Percentiles rank a stretch among this genome's conserved stretches.
Evolutionary conservation across 2,113 vertebrate species (phyloP).

Genomic region (Brachyistius frenatus): DNA sequence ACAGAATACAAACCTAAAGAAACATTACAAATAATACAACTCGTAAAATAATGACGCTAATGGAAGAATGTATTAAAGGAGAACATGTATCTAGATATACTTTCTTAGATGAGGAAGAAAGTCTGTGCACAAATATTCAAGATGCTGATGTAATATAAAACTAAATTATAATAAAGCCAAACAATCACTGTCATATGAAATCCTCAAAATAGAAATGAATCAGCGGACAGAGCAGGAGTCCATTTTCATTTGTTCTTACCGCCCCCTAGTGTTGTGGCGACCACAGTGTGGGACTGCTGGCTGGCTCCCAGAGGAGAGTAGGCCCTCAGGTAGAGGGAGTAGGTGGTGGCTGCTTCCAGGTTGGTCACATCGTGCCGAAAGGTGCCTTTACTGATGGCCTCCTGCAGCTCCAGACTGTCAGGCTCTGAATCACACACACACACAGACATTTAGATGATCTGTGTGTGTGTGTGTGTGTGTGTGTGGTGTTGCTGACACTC

Average conservation of each 20-base stretch:
- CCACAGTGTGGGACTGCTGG: constrained; percentile 79
- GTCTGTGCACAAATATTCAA: no score
- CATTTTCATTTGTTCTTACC: constrained; percentile 56
- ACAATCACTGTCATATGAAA: no score
- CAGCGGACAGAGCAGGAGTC: no score
- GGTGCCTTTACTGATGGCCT: constrained; percentile 85
- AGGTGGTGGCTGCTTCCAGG: constrained; percentile 83
- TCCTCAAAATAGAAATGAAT: no score
- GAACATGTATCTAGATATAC: no score
- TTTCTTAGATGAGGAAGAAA: no score
- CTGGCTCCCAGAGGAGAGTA: constrained; percentile 85
- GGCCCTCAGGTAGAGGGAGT: constrained; percentile 82
- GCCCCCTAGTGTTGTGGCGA: constrained; percentile 82
- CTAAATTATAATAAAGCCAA: no score
- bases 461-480: not conserved
- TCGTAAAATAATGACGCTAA: no score
- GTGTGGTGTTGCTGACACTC: not conserved
- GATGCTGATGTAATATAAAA: no score
- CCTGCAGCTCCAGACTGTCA: constrained; percentile 83
- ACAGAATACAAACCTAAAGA: not conserved
- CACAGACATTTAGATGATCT: not conserved
- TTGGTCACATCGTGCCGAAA: constrained; percentile 81
- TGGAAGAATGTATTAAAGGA: not conserved
- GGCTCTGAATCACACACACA: constrained; percentile 73
- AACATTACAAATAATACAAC: not conserved